Conservation (phyloP, 2,888 invertebrate species). For the Eupithecia insigniata region DNA sequence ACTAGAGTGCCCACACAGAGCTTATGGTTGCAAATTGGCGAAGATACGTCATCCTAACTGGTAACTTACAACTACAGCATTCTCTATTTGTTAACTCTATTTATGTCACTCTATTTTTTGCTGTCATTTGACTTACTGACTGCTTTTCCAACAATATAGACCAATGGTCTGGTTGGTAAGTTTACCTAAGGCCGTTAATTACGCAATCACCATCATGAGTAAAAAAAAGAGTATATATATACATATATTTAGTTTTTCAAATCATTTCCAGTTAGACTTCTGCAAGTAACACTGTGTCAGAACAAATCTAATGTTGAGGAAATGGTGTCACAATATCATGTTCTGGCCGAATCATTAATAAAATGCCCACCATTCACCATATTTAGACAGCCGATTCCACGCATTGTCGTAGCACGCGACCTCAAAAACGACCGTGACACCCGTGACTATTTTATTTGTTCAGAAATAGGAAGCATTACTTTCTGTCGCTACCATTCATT, state of each 20-base stretch:
- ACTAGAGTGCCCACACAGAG: no score
- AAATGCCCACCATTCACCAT: slow-evolving; percentile 32
- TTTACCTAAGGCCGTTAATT: no score
- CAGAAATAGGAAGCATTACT: background rate
- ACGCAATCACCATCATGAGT: no score
- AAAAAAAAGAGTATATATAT: no score
- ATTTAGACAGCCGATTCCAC: slow-evolving; percentile 18
- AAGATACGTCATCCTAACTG: no score
- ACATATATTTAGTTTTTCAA: background rate
- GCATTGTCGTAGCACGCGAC: slow-evolving; percentile 22
- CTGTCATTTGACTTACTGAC: no score
- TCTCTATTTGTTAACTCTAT: no score
- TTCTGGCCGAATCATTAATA: slow-evolving; percentile 39
- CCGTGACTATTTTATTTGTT: background rate
- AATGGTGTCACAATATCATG: slow-evolving; percentile 47
- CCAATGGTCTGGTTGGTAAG: no score
- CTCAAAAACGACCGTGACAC: background rate
- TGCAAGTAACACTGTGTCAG: slow-evolving; percentile 38
- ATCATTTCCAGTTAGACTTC: background rate
- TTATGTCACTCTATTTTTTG: no score
- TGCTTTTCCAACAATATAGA: no score
- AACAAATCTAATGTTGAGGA: slow-evolving; percentile 61
- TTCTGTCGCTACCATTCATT: background rate
- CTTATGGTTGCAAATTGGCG: no score
- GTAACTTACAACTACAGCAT: no score